Percentiles rank a stretch among this genome's conserved stretches.
These are phyloP conservation scores for Notolepis coatsorum DNA, from an alignment of 2,797 vertebrate genomes.

Conservation along the genomic window DNA sequence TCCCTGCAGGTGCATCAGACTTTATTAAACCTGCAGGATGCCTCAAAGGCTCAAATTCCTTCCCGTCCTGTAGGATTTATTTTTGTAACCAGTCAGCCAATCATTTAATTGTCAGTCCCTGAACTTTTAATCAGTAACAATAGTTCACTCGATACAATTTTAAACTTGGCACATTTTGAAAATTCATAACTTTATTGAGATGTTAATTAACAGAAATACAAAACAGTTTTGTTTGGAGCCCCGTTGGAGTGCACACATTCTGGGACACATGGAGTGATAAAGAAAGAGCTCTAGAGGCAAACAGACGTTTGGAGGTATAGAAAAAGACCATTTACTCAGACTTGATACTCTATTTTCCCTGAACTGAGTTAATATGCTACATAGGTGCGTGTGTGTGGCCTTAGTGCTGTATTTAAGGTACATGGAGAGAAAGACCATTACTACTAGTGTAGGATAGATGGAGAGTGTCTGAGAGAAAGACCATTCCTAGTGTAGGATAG, in stretches of 20 bases:
- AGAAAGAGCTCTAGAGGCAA: conserved; percentile 36
- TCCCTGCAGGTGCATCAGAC: too few relatives aligned
- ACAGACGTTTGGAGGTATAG: background rate
- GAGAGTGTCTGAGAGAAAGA: background rate
- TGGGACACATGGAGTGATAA: conserved; percentile 18
- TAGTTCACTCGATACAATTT: too few relatives aligned
- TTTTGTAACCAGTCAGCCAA: too few relatives aligned
- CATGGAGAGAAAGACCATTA: background rate
- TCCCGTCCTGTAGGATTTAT: too few relatives aligned
- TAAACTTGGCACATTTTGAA: too few relatives aligned
- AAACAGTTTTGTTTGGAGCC: conserved; percentile 15
- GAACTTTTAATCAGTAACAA: too few relatives aligned
- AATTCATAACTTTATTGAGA: conserved; percentile 39
- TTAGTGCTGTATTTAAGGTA: conserved; percentile 23
- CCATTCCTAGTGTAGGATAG: background rate
- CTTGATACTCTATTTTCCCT: background rate
- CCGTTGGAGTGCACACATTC: conserved; percentile 8
- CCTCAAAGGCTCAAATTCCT: too few relatives aligned
- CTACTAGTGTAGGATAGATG: too few relatives aligned
- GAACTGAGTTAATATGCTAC: conserved; percentile 14
- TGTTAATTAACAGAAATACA: conserved; percentile 28
- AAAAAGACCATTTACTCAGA: background rate
- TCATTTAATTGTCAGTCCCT: too few relatives aligned
- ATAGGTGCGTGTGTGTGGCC: background rate
- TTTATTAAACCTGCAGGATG: too few relatives aligned